Evolutionary conservation across 2,797 vertebrate species (phyloP), one percentile per base, ranked within the genome.

Genomic region (Kryptolebias ocellatus): DNA sequence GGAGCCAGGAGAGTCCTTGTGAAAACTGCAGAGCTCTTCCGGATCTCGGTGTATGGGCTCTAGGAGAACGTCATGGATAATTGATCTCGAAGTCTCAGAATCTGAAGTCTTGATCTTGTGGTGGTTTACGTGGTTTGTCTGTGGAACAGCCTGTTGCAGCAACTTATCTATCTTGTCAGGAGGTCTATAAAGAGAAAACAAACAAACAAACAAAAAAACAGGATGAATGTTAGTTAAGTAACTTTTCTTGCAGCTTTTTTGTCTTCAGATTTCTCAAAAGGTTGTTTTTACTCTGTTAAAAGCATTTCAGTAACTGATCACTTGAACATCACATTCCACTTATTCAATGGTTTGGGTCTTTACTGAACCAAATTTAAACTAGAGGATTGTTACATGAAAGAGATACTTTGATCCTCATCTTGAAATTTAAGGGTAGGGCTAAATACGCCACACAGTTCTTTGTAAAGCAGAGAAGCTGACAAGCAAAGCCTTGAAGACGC

Each of bases 71-170:
- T 94, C 91, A 51, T 93, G 67, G 67, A 93, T 83, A 17, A 83
- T 20, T 1, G 76, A 75, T 37, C 90, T 91, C 31, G 85, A 53
- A 79, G 76, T 4, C 80, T 95, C 72, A 29, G 90, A 27, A 50
- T 88, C 79, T 0, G 59, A 45, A 15, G 47, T 66, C 50, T 73
- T 52, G 51, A 51, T 62, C 52, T 67, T 68, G 76, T 89, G 91
- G 70, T 90, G 80, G 78, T 94, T 94, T n/a, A 95, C 44, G 20
- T 98, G 95, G 90, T 97, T 97, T 37, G 89, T 90, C 67, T 96
- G 95, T 0, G 94, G 95, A 53, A 94, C 90, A 0, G 94, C 92
- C 76, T 94, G 94, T 62, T 93, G 94, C 64, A 76, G 67, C 63
- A 78, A 34, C 50, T 72, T 92, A 12, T 90, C 94, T 67, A 90